A percentile compares a stretch with the other conserved stretches of the same genome.
These are phyloP conservation scores for Calliphora vomitoria DNA, from an alignment of 2,888 invertebrate species.

Conservation along the genomic window DNA sequence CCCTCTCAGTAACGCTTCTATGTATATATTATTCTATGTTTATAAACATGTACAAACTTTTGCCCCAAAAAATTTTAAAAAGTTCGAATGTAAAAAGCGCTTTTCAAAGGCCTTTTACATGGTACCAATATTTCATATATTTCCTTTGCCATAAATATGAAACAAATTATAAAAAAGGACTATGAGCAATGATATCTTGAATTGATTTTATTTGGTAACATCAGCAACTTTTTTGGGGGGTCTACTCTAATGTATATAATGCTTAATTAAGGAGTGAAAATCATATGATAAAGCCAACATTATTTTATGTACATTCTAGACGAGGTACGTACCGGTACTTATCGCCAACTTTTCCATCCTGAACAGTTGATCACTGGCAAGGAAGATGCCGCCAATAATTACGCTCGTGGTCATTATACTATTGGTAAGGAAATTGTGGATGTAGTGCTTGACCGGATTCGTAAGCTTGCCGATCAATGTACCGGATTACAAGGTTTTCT, in stretches of 20 bases:
- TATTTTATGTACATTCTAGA: slow-evolving; percentile 85
- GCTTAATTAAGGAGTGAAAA: background rate
- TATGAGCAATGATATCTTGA: no score
- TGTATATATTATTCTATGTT: no score
- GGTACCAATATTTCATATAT: no score
- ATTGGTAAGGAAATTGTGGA: slow-evolving; percentile 96
- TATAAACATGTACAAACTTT: no score
- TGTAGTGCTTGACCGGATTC: slow-evolving; percentile 91
- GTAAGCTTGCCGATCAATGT: slow-evolving; percentile 94
- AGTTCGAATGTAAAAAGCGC: no score
- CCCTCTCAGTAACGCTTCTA: no score
- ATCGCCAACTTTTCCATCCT: slow-evolving; percentile 94
- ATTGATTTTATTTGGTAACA: no score
- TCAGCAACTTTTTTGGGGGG: no score
- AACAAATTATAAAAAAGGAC: background rate
- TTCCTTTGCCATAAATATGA: no score
- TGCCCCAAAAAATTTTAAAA: no score
- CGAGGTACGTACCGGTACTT: slow-evolving; percentile 93
- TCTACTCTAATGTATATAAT: background rate
- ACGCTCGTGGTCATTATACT: slow-evolving; percentile 97
- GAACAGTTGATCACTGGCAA: slow-evolving; percentile 96
- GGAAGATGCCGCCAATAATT: slow-evolving; percentile 97
- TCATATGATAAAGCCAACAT: background rate
- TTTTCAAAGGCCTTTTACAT: no score
- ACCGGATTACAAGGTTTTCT: slow-evolving; percentile 94